Evolutionary conservation across 2,888 invertebrate species (phyloP).

Genomic region (Melangyna quadrimaculata): DNA sequence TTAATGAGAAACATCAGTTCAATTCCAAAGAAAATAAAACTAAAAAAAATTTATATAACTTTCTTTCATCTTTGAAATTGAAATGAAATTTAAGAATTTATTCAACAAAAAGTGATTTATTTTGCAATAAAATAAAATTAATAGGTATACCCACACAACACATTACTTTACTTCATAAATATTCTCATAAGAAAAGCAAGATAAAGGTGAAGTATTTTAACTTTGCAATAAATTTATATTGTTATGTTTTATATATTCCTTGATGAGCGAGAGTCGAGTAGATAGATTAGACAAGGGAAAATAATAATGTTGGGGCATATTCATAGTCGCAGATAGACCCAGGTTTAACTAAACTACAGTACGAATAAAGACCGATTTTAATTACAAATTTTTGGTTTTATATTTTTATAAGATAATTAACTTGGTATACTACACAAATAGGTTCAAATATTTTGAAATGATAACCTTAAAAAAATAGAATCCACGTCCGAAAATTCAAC

Average conservation of each 20-base stretch:
- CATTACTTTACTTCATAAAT: neutral
- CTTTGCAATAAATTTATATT: neutral
- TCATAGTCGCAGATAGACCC: too few species aligned
- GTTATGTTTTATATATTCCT: neutral
- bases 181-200: neutral
- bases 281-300: neutral
- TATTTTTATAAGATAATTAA: too few species aligned
- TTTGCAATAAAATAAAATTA: neutral
- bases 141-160: neutral
- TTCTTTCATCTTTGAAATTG: neutral
- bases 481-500: too few species aligned
- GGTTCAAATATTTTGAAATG: too few species aligned
- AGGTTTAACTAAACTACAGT: too few species aligned
- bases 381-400: too few species aligned
- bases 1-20: neutral
- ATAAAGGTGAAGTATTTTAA: neutral
- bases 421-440: too few species aligned
- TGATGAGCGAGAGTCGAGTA: neutral
- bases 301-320: too few species aligned
- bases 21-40: neutral
- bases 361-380: too few species aligned
- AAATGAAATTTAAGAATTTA: neutral
- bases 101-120: neutral
- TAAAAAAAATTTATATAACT: neutral
- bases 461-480: too few species aligned